Evolutionary conservation across 2,888 invertebrate species (phyloP), one percentile per base, ranked within the genome.

Genomic region (Ferdinandea cuprea): DNA sequence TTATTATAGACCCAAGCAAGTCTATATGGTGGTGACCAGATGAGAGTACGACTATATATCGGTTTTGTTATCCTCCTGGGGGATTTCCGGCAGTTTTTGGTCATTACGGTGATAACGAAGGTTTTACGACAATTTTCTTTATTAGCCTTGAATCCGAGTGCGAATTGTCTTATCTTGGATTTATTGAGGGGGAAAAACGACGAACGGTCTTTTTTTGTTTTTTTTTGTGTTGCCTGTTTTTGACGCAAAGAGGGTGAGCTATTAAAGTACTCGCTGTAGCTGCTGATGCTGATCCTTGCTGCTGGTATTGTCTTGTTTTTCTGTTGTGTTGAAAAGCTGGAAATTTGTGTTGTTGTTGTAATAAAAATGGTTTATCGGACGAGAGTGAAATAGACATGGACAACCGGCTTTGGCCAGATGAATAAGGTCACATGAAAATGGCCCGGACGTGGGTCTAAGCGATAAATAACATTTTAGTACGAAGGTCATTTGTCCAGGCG

Each of bases 91-190:
- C 77, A 78, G 66, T 81, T 83, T 83, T 81, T 44, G 83, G 83
- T 77, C 83, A 78, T 83, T 83, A 83, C 83, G 54, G 83, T 83
- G 83, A 83, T 83, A 83, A 66, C 61, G 50, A 78, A 83, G 78
- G 83, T 83, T 78, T 84, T 79, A 84, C 84, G 84, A 84, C 84
- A 84, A 84, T 84, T 84, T 84, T 69, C 78, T 84, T 84, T 84
- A 84, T 79, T 84, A 79, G 68, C 79, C 79, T 79, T 84, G 79
- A 79, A 79, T 84, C 78, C 79, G 73, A 84, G 84, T 84, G 84
- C 78, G 79, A 84, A 84, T 84, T 78, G 84, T 84, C 79, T 84
- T 84, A 84, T 84, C 78, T 78, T 69, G 73, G 65, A 84, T 84
- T 79, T 84, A 84, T 79, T 74, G 73, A 74, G 68, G 68, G 59